phyloP scores from a whole-genome alignment of 2,797 vertebrate genomes.

The Lates japonicus region DNA sequence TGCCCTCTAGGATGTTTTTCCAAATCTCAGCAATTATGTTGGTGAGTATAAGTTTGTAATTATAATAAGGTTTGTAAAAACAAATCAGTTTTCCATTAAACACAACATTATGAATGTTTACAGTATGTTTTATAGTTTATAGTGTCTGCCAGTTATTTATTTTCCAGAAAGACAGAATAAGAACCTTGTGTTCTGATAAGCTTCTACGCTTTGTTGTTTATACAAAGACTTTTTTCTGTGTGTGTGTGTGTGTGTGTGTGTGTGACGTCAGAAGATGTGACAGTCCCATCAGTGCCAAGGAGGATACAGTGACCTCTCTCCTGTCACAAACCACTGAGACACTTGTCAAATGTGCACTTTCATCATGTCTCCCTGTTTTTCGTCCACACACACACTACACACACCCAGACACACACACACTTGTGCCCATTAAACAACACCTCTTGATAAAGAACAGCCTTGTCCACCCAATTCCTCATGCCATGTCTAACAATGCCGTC shows the following conservation, averaged over 20 bases:
- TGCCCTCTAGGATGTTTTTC: too few species aligned
- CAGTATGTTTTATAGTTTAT: not conserved
- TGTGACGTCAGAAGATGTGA: constrained; percentile 39
- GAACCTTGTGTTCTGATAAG: not conserved
- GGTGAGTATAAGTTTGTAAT: not conserved
- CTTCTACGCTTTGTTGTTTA: not conserved
- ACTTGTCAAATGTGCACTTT: constrained; percentile 51
- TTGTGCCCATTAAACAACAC: constrained; percentile 8
- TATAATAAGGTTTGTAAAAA: not conserved
- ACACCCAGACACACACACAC: not conserved
- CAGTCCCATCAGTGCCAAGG: constrained; percentile 32
- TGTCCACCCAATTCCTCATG: constrained; percentile 1
- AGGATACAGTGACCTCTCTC: constrained; percentile 47
- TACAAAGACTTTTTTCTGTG: not conserved
- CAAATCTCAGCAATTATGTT: too few species aligned
- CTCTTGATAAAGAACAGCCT: constrained; percentile 5
- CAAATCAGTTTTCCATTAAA: not conserved
- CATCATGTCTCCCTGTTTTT: constrained; percentile 30
- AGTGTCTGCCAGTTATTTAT: not conserved
- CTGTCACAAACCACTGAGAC: constrained; percentile 42
- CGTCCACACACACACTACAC: not conserved
- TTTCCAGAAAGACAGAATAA: not conserved
- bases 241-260: not conserved
- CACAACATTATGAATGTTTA: not conserved
- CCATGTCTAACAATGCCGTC: constrained; percentile 9